phyloP scores from a whole-genome alignment of 2,113 vertebrate genomes.

The Rallus limicola region DNA sequence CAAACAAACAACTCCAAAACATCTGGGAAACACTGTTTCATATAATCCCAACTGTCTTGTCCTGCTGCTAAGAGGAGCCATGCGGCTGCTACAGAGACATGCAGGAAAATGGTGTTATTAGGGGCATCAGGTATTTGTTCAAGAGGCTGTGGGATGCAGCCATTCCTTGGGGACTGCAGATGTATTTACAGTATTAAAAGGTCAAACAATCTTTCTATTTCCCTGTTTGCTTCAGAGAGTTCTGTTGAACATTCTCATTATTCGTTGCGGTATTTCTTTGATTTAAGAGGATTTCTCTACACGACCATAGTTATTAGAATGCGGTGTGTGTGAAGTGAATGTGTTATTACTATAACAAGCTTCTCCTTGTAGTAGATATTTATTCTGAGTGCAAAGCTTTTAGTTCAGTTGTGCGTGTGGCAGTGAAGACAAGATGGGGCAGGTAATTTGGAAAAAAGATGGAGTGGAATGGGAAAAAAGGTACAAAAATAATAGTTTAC shows the following conservation, averaged over 20 bases:
- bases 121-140: slow-evolving; percentile 21
- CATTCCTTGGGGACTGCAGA: slow-evolving; percentile 21
- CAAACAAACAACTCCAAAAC: background rate
- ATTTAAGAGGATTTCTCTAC: slow-evolving; percentile 60
- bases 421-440: background rate
- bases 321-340: slow-evolving; percentile 4
- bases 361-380: slow-evolving; percentile 11
- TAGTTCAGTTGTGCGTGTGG: background rate
- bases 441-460: slow-evolving; percentile 11
- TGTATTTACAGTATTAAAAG: slow-evolving; percentile 68
- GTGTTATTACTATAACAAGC: slow-evolving; percentile 52
- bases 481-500: background rate
- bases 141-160: slow-evolving; percentile 35
- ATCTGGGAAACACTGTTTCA: background rate
- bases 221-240: slow-evolving; percentile 21
- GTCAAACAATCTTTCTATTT: slow-evolving; percentile 63
- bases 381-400: slow-evolving; percentile 42
- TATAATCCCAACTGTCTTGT: background rate
- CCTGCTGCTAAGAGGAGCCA: background rate
- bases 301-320: slow-evolving; percentile 40
- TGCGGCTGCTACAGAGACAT: background rate
- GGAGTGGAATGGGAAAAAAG: background rate
- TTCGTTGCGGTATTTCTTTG: slow-evolving; percentile 16
- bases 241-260: slow-evolving; percentile 47
- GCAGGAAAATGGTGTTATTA: background rate